Conservation (phyloP, 2,113 vertebrate genomes). For the Tachysurus fulvidraco region DNA sequence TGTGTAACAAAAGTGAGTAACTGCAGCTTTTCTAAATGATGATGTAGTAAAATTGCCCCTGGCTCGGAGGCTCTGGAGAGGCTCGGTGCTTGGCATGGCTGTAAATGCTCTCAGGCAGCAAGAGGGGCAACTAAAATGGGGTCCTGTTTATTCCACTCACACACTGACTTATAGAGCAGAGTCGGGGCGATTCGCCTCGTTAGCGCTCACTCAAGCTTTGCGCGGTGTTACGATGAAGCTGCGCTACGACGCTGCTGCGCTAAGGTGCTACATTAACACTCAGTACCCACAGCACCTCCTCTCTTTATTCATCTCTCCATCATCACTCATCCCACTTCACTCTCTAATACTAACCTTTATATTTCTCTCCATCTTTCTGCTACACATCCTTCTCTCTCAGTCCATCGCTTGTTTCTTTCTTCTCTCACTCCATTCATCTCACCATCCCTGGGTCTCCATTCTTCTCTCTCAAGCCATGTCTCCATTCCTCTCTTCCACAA, state of each 20-base stretch:
- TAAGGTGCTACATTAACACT: neutral
- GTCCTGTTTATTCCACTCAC: conserved; percentile 77
- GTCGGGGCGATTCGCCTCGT: conserved; percentile 61
- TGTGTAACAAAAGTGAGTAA: conserved; percentile 30
- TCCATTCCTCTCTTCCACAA: neutral
- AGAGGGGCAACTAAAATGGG: conserved; percentile 72
- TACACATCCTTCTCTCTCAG: neutral
- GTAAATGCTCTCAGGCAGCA: conserved; percentile 64
- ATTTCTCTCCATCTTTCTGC: neutral
- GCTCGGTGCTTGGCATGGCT: conserved; percentile 70
- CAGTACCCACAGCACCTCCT: neutral
- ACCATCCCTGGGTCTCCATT: neutral
- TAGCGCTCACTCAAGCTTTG: conserved; percentile 66
- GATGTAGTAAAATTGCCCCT: conserved; percentile 71
- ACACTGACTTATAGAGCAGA: conserved; percentile 73
- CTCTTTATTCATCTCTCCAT: neutral
- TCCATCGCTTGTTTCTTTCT: no score
- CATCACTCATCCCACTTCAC: neutral
- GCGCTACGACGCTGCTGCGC: neutral
- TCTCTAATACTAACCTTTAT: neutral
- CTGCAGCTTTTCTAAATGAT: conserved; percentile 47
- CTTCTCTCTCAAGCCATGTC: neutral
- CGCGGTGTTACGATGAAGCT: conserved; percentile 38
- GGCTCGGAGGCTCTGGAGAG: no score
- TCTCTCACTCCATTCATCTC: neutral